phyloP scores from a whole-genome alignment of 1,140 invertebrate genomes.

The Meloidogyne exigua region DNA sequence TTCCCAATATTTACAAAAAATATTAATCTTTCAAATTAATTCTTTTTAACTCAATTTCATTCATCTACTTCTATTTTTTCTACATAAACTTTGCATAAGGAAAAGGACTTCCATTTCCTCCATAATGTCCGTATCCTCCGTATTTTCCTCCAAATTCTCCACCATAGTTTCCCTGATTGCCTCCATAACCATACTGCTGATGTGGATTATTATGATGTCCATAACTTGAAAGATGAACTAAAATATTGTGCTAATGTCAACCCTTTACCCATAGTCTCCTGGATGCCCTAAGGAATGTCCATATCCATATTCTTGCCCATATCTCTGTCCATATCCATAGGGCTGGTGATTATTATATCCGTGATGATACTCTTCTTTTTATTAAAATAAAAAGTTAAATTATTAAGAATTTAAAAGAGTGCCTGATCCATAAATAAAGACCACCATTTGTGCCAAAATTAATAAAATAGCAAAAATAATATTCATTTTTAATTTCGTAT shows the following conservation, averaged over 20 bases:
- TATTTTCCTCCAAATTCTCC: not conserved
- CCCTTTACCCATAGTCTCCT: constrained; percentile 24
- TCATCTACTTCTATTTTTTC: not conserved
- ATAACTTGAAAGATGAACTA: not conserved
- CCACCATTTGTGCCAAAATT: not conserved
- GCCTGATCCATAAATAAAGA: not conserved
- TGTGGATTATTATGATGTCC: constrained; percentile 14
- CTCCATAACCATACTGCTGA: constrained; percentile 20
- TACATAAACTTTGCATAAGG: not conserved
- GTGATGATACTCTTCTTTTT: not conserved
- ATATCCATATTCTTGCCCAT: constrained; percentile 11
- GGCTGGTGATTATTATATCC: constrained; percentile 22
- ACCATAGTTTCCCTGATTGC: not conserved
- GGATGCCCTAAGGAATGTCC: not conserved
- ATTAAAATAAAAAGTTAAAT: not conserved
- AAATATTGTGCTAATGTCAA: too few species aligned
- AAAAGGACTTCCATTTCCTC: not conserved
- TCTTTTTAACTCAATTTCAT: not conserved
- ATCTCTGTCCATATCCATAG: constrained; percentile 23
- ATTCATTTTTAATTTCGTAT: not conserved
- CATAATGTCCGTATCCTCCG: constrained; percentile 9
- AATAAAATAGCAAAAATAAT: constrained; percentile 6
- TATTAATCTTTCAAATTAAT: not conserved
- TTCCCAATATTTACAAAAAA: not conserved
- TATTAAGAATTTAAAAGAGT: not conserved